Base-by-base conservation (phyloP, 2,113 vertebrate genomes). In the Oreocharis arfaki region DNA sequence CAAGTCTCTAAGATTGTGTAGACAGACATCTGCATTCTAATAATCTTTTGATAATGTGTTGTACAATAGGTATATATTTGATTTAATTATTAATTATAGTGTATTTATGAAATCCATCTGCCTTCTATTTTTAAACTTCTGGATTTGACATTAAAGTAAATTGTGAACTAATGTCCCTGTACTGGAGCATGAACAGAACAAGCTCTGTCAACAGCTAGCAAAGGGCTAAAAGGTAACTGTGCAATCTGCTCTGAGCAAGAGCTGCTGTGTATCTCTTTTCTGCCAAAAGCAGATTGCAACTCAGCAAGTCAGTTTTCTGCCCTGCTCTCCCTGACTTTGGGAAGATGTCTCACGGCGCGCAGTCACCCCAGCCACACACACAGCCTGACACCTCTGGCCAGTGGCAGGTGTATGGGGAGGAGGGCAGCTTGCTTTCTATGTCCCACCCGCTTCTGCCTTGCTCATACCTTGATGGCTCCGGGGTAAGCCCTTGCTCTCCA, bases 281-380 rank as follows among this genome's bases (percentile, higher is more conserved):
- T 91, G 94, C 93, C 89, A 95, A 84, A 96, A 95, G 77, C 95
- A 94, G 87, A 95, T 87, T 96, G 91, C 73, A 8, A 57, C 95
- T 96, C 96, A 96, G 95, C 94, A 95, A 96, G 94, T 94, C 77
- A 60, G 74, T 44, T 91, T 94, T 91, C 94, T 64, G 24, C 65
- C 65, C 70, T 94, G 87, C 57, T 79, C 84, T 87, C 61, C 44
- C 74, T 94, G 91, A 92, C 94, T 95, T 96, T 96, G 94, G 89
- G 91, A 96, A 96, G 95, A 84, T 92, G 82, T 91, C 80, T 89
- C 93, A 68, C 5, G 0, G 73, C 0, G 0, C 75, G 84, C 91
- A 59, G 56, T 37, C 86, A 67, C 24, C 44, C 52, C 60, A 49
- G 64, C 84, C 91, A 87, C 32, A 56, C 0, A 0, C 73, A 67